Conservation (phyloP, 2,113 vertebrate genomes). For the Mormoops blainvillei region DNA sequence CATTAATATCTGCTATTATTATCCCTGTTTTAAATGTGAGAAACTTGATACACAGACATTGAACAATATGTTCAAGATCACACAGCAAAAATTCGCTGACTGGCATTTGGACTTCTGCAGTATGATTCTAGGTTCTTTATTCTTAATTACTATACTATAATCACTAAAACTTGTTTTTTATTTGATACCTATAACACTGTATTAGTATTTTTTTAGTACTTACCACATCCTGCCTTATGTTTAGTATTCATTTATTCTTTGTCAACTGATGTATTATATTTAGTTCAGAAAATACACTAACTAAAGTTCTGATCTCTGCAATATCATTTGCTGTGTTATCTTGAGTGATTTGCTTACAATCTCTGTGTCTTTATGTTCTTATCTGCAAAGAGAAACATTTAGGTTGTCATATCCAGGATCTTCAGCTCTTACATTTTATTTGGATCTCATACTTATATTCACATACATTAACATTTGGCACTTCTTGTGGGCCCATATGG, state of each 20-base stretch:
- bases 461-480: background rate
- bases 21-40: background rate
- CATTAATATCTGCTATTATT: background rate
- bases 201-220: background rate
- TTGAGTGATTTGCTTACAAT: background rate
- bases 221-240: background rate
- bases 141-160: background rate
- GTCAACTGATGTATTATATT: background rate
- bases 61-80: background rate
- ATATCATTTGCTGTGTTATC: background rate
- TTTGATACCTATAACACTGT: background rate
- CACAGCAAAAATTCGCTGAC: background rate
- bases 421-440: background rate
- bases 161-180: background rate
- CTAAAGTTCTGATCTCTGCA: background rate
- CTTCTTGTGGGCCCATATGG: background rate
- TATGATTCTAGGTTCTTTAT: background rate
- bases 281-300: background rate
- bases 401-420: background rate
- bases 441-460: background rate
- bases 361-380: background rate
- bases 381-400: background rate
- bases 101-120: background rate
- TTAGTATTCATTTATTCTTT: background rate
- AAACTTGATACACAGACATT: background rate